Percentiles rank a stretch among this genome's conserved stretches.
These are phyloP conservation scores for Dryomyza anilis DNA, from an alignment of 2,888 invertebrate species.

Conservation along the genomic window DNA sequence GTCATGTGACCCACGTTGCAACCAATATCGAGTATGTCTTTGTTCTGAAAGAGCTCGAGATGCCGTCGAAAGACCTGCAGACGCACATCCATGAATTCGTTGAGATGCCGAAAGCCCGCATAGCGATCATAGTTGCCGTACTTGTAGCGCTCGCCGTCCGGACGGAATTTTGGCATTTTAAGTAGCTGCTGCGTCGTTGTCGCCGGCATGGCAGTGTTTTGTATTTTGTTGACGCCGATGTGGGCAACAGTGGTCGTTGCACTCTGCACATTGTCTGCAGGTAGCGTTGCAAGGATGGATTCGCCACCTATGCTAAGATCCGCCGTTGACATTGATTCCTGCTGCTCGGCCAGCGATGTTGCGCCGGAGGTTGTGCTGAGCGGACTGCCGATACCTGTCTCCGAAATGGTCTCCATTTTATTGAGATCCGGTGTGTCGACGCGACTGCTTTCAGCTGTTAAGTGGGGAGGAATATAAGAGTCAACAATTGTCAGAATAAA, in stretches of 20 bases:
- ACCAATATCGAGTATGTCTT: slow-evolving; percentile 94
- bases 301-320: slow-evolving; percentile 33
- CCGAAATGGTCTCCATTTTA: slow-evolving; percentile 37
- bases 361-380: slow-evolving; percentile 49
- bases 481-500: too few species aligned
- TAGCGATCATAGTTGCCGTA: slow-evolving; percentile 98
- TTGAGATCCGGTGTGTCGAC: slow-evolving; percentile 53
- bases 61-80: slow-evolving; percentile 80
- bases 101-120: slow-evolving; percentile 90
- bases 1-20: slow-evolving; percentile 98
- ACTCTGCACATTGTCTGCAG: not conserved
- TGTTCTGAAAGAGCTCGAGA: slow-evolving; percentile 82
- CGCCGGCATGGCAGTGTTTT: not conserved
- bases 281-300: not conserved
- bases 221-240: slow-evolving; percentile 23
- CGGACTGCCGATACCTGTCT: slow-evolving; percentile 46
- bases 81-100: slow-evolving; percentile 81
- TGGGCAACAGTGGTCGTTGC: slow-evolving; percentile 17
- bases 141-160: slow-evolving; percentile 80
- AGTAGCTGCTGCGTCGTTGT: slow-evolving; percentile 26
- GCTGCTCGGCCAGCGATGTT: slow-evolving; percentile 43
- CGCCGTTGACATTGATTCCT: slow-evolving; percentile 40
- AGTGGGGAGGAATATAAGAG: too few species aligned
- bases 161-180: slow-evolving; percentile 66
- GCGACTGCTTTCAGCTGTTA: slow-evolving; percentile 49